These are phyloP conservation scores for Yponomeuta evonymella DNA, from an alignment of 2,888 invertebrate genomes.

Conservation along the genomic window DNA sequence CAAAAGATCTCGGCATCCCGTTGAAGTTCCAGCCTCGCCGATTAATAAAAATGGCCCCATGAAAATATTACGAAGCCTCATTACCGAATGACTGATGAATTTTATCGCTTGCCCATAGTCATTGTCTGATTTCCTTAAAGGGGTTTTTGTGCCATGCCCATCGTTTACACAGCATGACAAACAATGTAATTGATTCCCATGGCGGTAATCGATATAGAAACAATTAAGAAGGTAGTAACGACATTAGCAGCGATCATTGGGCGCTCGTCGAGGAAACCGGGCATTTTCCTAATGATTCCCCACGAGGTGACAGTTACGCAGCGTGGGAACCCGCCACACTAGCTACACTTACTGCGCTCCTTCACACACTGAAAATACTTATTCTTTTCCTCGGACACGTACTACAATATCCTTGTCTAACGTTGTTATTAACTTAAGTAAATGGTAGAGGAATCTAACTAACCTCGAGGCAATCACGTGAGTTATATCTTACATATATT, in stretches of 20 bases:
- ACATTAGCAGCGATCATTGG: constrained; percentile 51
- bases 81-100: background rate
- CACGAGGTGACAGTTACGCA: constrained; percentile 55
- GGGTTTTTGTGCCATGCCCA: background rate
- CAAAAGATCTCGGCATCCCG: background rate
- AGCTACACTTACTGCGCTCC: constrained; percentile 27
- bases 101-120: background rate
- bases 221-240: constrained; percentile 41
- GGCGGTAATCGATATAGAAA: constrained; percentile 35
- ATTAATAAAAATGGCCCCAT: constrained; percentile 3
- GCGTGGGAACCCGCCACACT: constrained; percentile 55
- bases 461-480: background rate
- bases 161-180: constrained; percentile 1
- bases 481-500: constrained; percentile 17
- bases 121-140: background rate
- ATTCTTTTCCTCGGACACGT: background rate
- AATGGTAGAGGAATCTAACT: constrained; percentile 6
- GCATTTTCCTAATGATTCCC: constrained; percentile 58
- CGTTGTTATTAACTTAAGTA: background rate
- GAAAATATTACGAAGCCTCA: constrained; percentile 1
- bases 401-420: background rate
- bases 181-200: constrained; percentile 28
- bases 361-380: background rate
- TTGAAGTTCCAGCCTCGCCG: background rate
- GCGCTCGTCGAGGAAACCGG: constrained; percentile 38